A percentile compares a stretch with the other conserved stretches of the same genome.
Evolutionary conservation across 2,797 vertebrate genomes (phyloP).

Genomic region (Cottoperca gobio): DNA sequence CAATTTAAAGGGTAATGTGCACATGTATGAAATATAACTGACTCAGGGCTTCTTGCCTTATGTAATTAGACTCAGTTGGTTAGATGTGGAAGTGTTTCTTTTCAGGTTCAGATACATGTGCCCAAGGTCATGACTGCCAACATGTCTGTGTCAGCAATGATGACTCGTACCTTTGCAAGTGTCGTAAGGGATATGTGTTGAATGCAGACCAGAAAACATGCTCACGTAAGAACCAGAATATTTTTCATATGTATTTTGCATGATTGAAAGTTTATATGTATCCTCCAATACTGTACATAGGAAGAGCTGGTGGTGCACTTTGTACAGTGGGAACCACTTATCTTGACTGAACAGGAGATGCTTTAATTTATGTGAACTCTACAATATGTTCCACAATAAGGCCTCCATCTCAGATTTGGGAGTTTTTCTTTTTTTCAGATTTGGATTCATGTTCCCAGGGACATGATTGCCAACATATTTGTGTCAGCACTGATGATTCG

Average conservation of each 20-base stretch:
- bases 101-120: constrained; percentile 76
- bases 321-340: background rate
- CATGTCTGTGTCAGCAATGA: constrained; percentile 78
- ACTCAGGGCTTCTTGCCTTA: background rate
- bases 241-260: constrained; percentile 12
- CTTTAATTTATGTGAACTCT: background rate
- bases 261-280: background rate
- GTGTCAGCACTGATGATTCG: constrained; percentile 63
- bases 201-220: constrained; percentile 84
- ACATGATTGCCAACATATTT: constrained; percentile 82
- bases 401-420: constrained; percentile 1
- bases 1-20: background rate
- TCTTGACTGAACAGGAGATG: background rate
- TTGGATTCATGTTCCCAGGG: constrained; percentile 70
- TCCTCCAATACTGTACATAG: background rate
- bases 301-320: background rate
- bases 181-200: constrained; percentile 79
- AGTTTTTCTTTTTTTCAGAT: constrained; percentile 57
- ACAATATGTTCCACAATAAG: background rate
- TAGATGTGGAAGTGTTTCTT: constrained; percentile 32
- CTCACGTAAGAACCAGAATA: constrained; percentile 74
- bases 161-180: constrained; percentile 79
- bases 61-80: background rate
- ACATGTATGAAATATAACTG: background rate
- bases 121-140: constrained; percentile 80